Evolutionary conservation across 2,113 vertebrate species (phyloP), one percentile per base, ranked within the genome.

Genomic region (Seriola dumerili): DNA sequence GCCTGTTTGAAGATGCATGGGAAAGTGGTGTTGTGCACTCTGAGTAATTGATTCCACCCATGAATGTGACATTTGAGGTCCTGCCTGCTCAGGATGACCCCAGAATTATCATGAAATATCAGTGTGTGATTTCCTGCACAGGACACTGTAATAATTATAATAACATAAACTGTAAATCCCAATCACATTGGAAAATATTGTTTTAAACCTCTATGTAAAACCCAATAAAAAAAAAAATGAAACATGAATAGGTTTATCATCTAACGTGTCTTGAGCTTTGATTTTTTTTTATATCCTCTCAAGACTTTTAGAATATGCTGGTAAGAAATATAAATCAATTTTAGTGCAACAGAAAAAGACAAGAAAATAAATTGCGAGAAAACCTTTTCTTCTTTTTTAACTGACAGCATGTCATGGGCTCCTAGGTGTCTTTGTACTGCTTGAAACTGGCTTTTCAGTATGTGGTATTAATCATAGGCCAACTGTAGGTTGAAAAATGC

Each of bases 71-170:
- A 58, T 90, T 83, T 75, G 11, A 66, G 4, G 19, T 34, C 14
- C 21, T 40, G 32, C 67, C 48, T 46, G 13, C 23, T 54, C 59
- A 57, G 29, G 46, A 34, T 71, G 50, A 61, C n/a, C 36, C 6
- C 34, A 78, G n/a, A 64, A 72, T 72, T 69, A 17, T 44, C 23
- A 5, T 12, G 40, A 21, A 85, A 70, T 55, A 77, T 80, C n/a
- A 44, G 61, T 17, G 44, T 64, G 17, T 29, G 14, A 71, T 50
- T 72, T 63, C 40, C 29, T 29, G 29, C 29, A 29, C 29, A 29
- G 29, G 29, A 29, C 29, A 29, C 29, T 29, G 2, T 29, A 29
- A 29, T 29, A 29, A 29, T 29, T 29, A 29, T 29, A 29, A 29
- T 29, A 29, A 29, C 29, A 29, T 29, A 29, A 29, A 29, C 29